Percentiles rank a stretch among this genome's conserved stretches.
phyloP scores from a whole-genome alignment of 2,888 invertebrate genomes.

The Bimastos eiseni region DNA sequence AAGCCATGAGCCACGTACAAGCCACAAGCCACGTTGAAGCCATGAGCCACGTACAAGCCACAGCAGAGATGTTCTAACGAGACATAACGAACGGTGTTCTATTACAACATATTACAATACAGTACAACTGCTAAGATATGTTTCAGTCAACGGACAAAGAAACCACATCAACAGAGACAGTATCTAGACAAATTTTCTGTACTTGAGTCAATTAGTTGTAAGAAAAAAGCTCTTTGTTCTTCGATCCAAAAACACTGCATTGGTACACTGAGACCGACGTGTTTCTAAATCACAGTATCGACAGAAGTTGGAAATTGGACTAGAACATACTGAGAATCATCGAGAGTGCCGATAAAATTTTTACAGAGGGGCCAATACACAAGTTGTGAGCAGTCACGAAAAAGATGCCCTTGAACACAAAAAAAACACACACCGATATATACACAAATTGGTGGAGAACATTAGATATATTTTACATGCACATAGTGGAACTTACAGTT shows the following conservation, averaged over 20 bases:
- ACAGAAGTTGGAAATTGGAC: conserved; percentile 6
- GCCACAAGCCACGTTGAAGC: too few relatives aligned
- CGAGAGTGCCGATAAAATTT: background rate
- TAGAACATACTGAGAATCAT: background rate
- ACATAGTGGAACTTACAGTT: background rate
- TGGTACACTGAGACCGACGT: background rate
- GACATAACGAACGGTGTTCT: background rate
- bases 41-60: background rate
- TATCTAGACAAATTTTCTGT: background rate
- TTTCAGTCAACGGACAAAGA: background rate
- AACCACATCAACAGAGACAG: background rate
- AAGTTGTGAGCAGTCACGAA: background rate
- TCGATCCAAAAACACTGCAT: background rate
- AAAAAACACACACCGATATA: background rate
- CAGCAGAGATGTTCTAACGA: background rate
- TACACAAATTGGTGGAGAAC: background rate
- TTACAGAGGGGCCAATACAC: background rate
- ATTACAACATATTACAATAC: background rate
- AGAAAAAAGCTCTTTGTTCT: background rate
- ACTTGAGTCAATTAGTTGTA: background rate
- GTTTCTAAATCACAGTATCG: background rate
- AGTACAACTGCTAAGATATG: background rate
- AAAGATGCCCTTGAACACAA: background rate
- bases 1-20: too few relatives aligned
- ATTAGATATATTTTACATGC: background rate